phyloP scores from a whole-genome alignment of 2,797 vertebrate species.

The Craterocephalus amniculus region DNA sequence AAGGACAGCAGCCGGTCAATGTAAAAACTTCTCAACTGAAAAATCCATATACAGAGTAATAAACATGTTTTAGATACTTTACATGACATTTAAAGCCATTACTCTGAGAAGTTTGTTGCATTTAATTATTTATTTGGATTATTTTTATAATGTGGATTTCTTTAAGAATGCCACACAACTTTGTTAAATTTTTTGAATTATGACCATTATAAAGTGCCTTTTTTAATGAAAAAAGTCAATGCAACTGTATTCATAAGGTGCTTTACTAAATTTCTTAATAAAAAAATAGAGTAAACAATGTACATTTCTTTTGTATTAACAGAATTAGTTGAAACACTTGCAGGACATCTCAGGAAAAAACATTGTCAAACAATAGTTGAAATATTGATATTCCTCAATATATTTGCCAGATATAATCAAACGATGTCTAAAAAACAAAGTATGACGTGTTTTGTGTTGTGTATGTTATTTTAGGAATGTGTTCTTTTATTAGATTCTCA shows the following conservation, averaged over 20 bases:
- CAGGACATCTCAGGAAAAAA: neutral
- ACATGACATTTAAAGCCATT: neutral
- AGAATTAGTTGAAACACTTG: neutral
- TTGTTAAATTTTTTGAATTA: neutral
- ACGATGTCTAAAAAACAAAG: neutral
- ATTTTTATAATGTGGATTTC: neutral
- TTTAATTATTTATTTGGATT: neutral
- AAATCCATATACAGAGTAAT: neutral
- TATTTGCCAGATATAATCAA: neutral
- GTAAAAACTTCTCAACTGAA: neutral
- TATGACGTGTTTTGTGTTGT: neutral
- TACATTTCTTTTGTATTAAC: neutral
- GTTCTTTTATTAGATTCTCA: neutral
- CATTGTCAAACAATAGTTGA: neutral
- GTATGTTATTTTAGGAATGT: neutral
- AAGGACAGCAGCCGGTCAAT: slow-evolving; percentile 21
- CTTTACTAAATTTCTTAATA: no score
- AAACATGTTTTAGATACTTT: neutral
- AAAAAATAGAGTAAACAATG: neutral
- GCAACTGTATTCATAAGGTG: no score
- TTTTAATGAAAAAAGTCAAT: neutral
- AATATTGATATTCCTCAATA: neutral
- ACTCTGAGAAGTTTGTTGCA: neutral
- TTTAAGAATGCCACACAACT: neutral
- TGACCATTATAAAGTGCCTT: neutral